Evolutionary conservation across 2,113 vertebrate species (phyloP), one percentile per base, ranked within the genome.

Genomic region (Meriones unguiculatus): DNA sequence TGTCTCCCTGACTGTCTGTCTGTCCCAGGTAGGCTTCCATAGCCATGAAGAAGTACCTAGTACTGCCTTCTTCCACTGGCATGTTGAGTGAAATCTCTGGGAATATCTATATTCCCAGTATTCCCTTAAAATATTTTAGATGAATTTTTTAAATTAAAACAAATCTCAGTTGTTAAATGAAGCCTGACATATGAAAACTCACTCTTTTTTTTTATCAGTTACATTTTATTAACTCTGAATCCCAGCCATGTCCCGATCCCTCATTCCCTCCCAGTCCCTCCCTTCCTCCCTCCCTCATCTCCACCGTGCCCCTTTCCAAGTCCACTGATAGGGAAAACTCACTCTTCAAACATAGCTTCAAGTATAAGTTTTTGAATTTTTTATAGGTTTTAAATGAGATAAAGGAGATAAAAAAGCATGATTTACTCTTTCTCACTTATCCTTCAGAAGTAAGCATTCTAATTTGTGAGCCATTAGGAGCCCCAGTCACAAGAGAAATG

Each of bases 61-160:
- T 17, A 35, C 32, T 82, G 24, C 17, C 64, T 64, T 80, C 69
- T 70, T 67, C 52, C 52, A 65, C 14, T 22, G 50, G 22, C 57
- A 64, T 88, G 69, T 22, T 18, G 77, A 91, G 38, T 35, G 12
- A 90, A 78, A 67, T 28, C 24, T 86, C 50, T 81, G 24, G 14
- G 5, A 32, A 38, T 20, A 14, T 77, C 7, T 85, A 28, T 91
- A 32, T 35, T 69, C 8, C 65, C 70, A 96, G 50, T 32, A 96
- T 59, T 84, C 52, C 64, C 20, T 57, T 57, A 95, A 87, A 32
- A 78, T 5, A 57, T 62, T 77, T 73, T 81, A 94, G 18, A 15
- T 91, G 46, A 91, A 78, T 73, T 92, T 97, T 46, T 82, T 94
- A 87, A 95, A 92, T 72, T 91, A 94, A 92, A 91, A 82, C 28